Evolutionary conservation across 2,797 vertebrate species (phyloP), one percentile per base, ranked within the genome.

Genomic region (Pseudomugil tenellus): DNA sequence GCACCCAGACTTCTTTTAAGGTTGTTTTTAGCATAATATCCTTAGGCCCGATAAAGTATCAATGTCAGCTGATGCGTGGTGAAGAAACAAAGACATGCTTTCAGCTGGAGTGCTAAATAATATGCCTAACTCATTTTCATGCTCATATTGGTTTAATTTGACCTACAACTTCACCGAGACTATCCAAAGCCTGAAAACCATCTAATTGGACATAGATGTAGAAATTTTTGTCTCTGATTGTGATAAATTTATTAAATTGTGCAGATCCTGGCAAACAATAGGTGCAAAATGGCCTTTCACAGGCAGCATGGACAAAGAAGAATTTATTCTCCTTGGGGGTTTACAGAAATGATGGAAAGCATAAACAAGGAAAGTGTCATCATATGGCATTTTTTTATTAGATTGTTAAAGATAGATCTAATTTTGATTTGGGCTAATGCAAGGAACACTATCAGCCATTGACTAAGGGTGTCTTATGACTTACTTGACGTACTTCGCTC

Each of bases 361-460:
- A 77, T 75, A 81, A 84, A 67, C 72, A 67, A 86, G 63, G 37
- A 76, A 78, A 88, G 84, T 83, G 76, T 87, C 90, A 88, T 92
- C 87, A 85, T 85, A 91, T 85, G 88, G 77, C 68, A 82, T 89
- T 90, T 85, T 88, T 83, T 74, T 83, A 89, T 91, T 84, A 87
- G 83, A 83, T 87, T 84, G 84, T 88, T 90, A 89, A 90, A 92
- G 87, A 91, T 89, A 83, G 83, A 93, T 92, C 90, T 92, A 77
- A 91, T 92, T 92, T 91, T 91, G 90, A 93, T 93, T 91, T 86
- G 81, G 79, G 59, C 85, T 91, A 92, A 93, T 91, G 83, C 43
- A 83, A 89, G 76, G 92, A 93, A 94, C 91, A 91, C 87, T 91
- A 89, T 90, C 84, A 67, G 74, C 90, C 83, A 91, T 93, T 93